Conservation (phyloP, 1,140 invertebrate genomes). For the Laupala kohalensis region DNA sequence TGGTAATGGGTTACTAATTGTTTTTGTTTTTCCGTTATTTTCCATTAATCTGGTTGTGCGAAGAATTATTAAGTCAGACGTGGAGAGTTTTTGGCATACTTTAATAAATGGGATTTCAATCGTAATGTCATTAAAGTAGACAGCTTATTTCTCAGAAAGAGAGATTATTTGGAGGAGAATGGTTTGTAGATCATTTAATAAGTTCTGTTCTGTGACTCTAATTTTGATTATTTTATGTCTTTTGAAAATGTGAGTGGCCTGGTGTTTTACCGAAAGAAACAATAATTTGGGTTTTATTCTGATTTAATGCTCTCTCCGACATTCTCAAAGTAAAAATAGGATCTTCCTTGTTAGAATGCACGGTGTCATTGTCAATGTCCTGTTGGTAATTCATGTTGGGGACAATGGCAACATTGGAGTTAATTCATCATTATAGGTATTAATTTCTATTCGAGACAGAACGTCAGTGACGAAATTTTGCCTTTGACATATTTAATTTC, state of each 20-base stretch:
- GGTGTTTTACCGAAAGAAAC: not conserved
- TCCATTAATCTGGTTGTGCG: not conserved
- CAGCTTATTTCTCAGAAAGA: not conserved
- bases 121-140: not conserved
- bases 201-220: not conserved
- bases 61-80: not conserved
- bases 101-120: not conserved
- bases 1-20: not conserved
- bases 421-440: not conserved
- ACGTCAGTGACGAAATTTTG: constrained; percentile 19
- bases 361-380: not conserved
- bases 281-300: too few species aligned
- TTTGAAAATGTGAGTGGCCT: not conserved
- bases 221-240: not conserved
- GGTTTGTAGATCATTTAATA: not conserved
- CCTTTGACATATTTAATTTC: constrained; percentile 20
- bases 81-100: not conserved
- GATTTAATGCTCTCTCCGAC: not conserved
- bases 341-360: not conserved
- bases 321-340: not conserved
- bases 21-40: not conserved
- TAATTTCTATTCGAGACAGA: constrained; percentile 16
- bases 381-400: not conserved
- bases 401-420: not conserved
- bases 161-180: not conserved